phyloP scores from a whole-genome alignment of 2,888 invertebrate species.

The Morinoia aosen region DNA sequence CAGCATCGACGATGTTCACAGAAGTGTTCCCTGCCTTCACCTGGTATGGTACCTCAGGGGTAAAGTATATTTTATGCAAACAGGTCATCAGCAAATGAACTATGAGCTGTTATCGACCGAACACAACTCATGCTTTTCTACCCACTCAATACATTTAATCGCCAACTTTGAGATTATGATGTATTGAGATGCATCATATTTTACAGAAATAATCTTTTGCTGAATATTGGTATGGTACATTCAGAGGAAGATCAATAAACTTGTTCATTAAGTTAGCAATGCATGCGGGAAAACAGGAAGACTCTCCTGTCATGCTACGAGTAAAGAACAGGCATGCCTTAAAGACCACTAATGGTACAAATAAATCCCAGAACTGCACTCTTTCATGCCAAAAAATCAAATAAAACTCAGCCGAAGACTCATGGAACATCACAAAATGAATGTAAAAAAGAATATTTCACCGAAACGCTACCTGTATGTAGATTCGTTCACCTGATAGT shows the following conservation, averaged over 20 bases:
- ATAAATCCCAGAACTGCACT: background rate
- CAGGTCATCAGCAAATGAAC: too few species aligned
- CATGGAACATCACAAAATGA: background rate
- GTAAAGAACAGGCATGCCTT: background rate
- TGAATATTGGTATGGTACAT: background rate
- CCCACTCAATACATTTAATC: background rate
- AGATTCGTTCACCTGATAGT: background rate
- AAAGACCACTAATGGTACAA: background rate
- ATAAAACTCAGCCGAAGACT: background rate
- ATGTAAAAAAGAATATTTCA: too few species aligned
- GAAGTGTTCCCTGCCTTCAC: too few species aligned
- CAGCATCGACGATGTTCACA: too few species aligned
- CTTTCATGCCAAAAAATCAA: background rate
- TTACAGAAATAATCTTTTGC: background rate
- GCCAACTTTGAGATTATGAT: background rate
- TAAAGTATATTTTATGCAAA: too few species aligned
- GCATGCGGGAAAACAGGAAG: background rate
- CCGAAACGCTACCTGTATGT: background rate
- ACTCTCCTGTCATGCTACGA: background rate
- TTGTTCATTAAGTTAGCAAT: background rate
- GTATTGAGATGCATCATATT: background rate
- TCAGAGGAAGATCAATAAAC: background rate
- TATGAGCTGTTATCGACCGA: too few species aligned
- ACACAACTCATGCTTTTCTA: too few species aligned
- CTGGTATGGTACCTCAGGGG: too few species aligned